A percentile compares a stretch with the other conserved stretches of the same genome.
These are phyloP conservation scores for Paradoxurus hermaphroditus DNA, from an alignment of 2,113 vertebrate genomes.

Conservation along the genomic window DNA sequence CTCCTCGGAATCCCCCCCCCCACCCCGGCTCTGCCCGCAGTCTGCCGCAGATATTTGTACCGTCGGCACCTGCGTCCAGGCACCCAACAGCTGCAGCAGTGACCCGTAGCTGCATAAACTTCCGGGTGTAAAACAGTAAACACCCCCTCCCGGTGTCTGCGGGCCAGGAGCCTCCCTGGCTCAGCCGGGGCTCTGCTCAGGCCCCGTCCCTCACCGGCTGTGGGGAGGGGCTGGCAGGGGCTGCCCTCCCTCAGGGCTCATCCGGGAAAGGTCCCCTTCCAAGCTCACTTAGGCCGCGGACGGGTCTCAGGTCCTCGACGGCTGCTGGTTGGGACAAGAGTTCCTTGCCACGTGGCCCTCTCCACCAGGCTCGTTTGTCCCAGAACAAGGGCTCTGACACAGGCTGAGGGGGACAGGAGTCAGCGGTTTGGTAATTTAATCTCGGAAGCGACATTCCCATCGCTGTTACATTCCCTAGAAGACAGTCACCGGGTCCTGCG, in stretches of 20 bases:
- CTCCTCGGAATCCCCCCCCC: too few relatives aligned
- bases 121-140: neutral
- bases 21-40: neutral
- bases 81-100: neutral
- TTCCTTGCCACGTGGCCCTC: neutral
- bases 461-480: neutral
- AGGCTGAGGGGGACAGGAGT: neutral
- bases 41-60: neutral
- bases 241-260: neutral
- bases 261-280: neutral
- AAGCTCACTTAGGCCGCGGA: neutral
- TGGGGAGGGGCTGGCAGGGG: neutral
- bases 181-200: neutral
- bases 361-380: neutral
- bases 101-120: neutral
- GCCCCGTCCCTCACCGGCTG: neutral
- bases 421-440: neutral
- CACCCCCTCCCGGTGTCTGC: too few relatives aligned
- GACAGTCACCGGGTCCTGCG: neutral
- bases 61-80: too few relatives aligned
- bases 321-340: neutral
- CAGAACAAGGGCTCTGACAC: neutral
- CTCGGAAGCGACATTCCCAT: neutral
- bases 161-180: neutral
- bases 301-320: neutral